Evolutionary conservation across 2,113 vertebrate genomes (phyloP).

Genomic region (Seriola rivoliana): DNA sequence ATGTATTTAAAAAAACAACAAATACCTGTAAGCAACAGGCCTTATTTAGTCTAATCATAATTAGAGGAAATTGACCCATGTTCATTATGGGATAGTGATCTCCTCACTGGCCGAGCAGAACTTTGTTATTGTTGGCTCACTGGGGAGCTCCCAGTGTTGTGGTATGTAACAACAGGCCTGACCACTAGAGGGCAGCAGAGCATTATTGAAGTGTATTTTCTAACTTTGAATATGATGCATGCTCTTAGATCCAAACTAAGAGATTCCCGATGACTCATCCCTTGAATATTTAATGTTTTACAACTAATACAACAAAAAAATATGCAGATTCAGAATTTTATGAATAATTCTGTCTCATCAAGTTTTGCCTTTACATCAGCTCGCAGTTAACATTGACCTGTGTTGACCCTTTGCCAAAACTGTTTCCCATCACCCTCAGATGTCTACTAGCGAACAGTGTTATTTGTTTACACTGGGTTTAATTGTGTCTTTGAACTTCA

Average conservation of each 20-base stretch:
- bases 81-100: neutral
- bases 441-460: neutral
- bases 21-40: neutral
- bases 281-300: neutral
- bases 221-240: neutral
- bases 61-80: neutral
- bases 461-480: constrained; percentile 46
- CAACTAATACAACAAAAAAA: neutral
- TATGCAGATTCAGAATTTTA: neutral
- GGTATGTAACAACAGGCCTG: neutral
- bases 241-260: neutral
- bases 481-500: constrained; percentile 38
- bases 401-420: neutral
- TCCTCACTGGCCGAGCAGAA: neutral
- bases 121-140: neutral
- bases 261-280: neutral
- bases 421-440: neutral
- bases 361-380: neutral
- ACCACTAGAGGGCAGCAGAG: constrained; percentile 66
- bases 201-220: neutral
- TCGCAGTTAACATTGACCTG: neutral
- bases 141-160: neutral
- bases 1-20: too few species aligned
- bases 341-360: neutral
- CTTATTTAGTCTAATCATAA: neutral